Conservation (phyloP, 2,113 vertebrate species). For the Merops nubicus region DNA sequence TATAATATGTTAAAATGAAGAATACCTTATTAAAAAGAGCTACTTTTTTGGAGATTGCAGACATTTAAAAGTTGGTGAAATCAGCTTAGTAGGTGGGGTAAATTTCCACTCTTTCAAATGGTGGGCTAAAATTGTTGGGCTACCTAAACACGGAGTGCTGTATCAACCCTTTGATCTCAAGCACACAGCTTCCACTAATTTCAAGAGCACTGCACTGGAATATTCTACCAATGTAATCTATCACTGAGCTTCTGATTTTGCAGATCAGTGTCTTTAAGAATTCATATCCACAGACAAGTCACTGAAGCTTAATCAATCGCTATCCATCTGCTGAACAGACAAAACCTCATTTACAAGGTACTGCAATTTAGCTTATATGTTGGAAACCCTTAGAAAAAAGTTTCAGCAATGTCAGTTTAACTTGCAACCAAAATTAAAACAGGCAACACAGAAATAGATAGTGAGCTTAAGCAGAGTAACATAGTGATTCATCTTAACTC, state of each 20-base stretch:
- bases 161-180: neutral
- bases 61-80: neutral
- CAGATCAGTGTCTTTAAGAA: conserved; percentile 36
- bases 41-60: neutral
- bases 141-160: fast-evolving
- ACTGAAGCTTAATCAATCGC: conserved; percentile 31
- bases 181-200: neutral
- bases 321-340: neutral
- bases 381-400: conserved; percentile 3
- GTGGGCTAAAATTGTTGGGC: neutral
- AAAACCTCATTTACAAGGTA: neutral
- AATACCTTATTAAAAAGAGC: neutral
- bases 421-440: conserved; percentile 31
- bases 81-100: neutral
- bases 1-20: neutral
- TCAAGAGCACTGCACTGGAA: neutral
- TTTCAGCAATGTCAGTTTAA: conserved; percentile 9
- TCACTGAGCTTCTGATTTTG: neutral
- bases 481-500: conserved; percentile 26
- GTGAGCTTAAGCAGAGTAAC: neutral
- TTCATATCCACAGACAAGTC: conserved; percentile 20
- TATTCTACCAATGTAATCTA: neutral
- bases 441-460: conserved; percentile 29
- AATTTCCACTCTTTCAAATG: neutral
- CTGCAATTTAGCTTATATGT: neutral